A percentile compares a stretch with the other conserved stretches of the same genome.
These are phyloP conservation scores for Acanthosepion esculentum DNA, from an alignment of 2,888 invertebrate genomes.

Conservation along the genomic window DNA sequence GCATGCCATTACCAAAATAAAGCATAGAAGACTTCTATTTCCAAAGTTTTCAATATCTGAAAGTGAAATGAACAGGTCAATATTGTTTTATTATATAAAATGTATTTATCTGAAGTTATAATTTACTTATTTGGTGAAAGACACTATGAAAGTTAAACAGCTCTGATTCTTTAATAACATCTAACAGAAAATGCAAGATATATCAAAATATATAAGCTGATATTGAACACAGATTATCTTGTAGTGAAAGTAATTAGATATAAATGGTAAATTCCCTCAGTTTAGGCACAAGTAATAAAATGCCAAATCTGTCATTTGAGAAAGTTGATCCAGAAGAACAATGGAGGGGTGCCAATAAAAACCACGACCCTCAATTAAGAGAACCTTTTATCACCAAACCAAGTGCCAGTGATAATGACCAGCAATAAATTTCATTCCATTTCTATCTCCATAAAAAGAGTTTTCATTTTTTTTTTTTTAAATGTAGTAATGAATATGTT, in stretches of 20 bases:
- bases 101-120: neutral
- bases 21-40: no score
- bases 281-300: neutral
- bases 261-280: neutral
- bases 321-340: neutral
- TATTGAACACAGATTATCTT: neutral
- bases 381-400: neutral
- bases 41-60: neutral
- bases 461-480: neutral
- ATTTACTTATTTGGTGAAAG: neutral
- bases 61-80: neutral
- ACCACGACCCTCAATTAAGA: neutral
- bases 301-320: neutral
- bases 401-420: neutral
- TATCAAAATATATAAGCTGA: neutral
- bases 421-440: neutral
- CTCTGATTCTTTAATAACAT: no score
- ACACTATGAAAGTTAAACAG: no score
- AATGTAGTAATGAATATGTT: neutral
- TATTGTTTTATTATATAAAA: neutral
- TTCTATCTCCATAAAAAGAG: neutral
- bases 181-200: neutral
- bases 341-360: conserved; percentile 15
- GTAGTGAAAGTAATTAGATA: no score
- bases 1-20: neutral